These are phyloP conservation scores for Ceraclea dissimilis DNA, from an alignment of 2,888 invertebrate species.

Conservation along the genomic window DNA sequence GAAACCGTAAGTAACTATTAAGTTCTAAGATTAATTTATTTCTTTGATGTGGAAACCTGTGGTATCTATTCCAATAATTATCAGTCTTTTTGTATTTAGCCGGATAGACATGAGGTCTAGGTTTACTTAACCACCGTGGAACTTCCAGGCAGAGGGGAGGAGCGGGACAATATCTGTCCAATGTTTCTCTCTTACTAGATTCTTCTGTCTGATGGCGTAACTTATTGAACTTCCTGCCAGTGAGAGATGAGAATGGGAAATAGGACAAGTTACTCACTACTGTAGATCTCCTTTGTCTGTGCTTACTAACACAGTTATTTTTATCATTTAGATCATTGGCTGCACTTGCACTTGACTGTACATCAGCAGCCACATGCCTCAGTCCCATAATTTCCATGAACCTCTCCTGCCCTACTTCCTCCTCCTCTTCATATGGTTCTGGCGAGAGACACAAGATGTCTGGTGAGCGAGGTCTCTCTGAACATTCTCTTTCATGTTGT, in stretches of 20 bases:
- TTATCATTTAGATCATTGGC: slow-evolving; percentile 28
- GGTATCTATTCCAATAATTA: slow-evolving; percentile 42
- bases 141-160: slow-evolving; percentile 15
- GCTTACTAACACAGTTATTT: slow-evolving; percentile 14
- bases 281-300: slow-evolving; percentile 35
- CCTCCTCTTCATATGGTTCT: slow-evolving; percentile 14
- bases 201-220: slow-evolving; percentile 36
- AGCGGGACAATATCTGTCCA: slow-evolving; percentile 41
- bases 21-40: slow-evolving; percentile 40
- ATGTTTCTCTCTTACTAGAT: slow-evolving; percentile 31
- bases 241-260: slow-evolving; percentile 45
- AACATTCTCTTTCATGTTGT: slow-evolving; percentile 44
- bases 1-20: slow-evolving; percentile 43
- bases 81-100: slow-evolving; percentile 41
- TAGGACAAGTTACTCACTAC: slow-evolving; percentile 12
- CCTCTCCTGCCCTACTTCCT: slow-evolving; percentile 28
- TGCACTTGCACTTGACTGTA: slow-evolving; percentile 14
- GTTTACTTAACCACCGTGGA: slow-evolving; percentile 17
- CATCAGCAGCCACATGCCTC: slow-evolving; percentile 29
- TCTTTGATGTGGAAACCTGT: slow-evolving; percentile 40
- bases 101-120: slow-evolving; percentile 34
- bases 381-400: slow-evolving; percentile 41
- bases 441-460: slow-evolving; percentile 3
- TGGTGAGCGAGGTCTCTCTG: slow-evolving; percentile 26
- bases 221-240: slow-evolving; percentile 35